These are phyloP conservation scores for Drosophila recens DNA, from an alignment of 2,888 invertebrate species.

Conservation along the genomic window DNA sequence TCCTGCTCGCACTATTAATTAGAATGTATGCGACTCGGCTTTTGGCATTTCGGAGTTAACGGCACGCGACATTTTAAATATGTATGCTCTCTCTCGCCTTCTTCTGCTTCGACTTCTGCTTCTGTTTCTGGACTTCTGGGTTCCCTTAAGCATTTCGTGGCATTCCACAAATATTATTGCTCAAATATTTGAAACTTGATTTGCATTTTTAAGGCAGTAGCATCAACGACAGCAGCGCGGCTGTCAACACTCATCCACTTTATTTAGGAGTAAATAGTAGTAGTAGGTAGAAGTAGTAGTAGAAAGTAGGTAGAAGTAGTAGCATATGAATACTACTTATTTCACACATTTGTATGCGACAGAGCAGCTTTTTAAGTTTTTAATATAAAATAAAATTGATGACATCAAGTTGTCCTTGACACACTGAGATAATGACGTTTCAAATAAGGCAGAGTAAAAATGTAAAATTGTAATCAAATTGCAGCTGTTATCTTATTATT, in stretches of 20 bases:
- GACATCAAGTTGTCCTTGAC: conserved; percentile 41
- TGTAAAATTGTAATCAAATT: not conserved
- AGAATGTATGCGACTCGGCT: conserved; percentile 67
- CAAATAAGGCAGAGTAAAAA: not conserved
- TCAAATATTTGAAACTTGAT: conserved; percentile 77
- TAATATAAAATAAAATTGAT: conserved; percentile 44
- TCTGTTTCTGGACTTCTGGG: conserved; percentile 8
- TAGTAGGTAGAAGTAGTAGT: not conserved
- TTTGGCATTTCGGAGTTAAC: conserved; percentile 73
- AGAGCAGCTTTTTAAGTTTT: conserved; percentile 61
- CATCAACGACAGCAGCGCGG: conserved; percentile 29
- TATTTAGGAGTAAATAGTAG: not conserved
- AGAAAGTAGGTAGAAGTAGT: not conserved
- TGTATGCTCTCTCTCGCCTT: conserved; percentile 15
- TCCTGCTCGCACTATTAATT: conserved; percentile 67
- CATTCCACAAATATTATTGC: conserved; percentile 77
- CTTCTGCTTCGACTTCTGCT: conserved; percentile 4
- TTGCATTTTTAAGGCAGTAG: conserved; percentile 71
- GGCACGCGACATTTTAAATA: conserved; percentile 78
- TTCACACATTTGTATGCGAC: conserved; percentile 27
- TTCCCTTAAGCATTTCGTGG: conserved; percentile 68
- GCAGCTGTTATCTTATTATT: no score
- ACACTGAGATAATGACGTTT: conserved; percentile 22
- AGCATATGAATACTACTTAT: not conserved
- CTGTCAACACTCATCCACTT: conserved; percentile 38